Evolutionary conservation across 2,888 invertebrate genomes (phyloP).

Genomic region (Sabellastarte sp.): DNA sequence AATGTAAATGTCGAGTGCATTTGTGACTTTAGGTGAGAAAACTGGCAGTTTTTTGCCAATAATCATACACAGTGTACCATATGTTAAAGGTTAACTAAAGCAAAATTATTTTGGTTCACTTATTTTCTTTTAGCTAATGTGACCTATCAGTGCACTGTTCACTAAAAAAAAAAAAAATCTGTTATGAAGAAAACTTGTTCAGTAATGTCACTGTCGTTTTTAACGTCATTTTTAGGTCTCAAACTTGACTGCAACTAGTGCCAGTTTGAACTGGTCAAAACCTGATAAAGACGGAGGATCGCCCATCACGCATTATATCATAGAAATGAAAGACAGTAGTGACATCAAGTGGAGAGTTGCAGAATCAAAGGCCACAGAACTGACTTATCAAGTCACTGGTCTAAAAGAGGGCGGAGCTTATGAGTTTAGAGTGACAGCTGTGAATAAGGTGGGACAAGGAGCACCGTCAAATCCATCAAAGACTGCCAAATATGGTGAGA

Average conservation of each 20-base stretch:
- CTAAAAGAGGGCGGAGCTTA: constrained; percentile 90
- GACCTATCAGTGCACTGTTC: no score
- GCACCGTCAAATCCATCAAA: constrained; percentile 17
- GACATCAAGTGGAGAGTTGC: constrained; percentile 42
- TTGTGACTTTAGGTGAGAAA: no score
- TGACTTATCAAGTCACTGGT: constrained; percentile 61
- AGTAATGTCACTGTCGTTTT: no score
- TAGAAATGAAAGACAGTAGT: constrained; percentile 27
- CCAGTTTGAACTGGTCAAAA: constrained; percentile 21
- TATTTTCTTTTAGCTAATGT: no score
- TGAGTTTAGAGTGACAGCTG: constrained; percentile 81
- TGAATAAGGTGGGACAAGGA: constrained; percentile 92
- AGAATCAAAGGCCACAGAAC: constrained; percentile 36
- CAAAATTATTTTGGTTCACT: no score
- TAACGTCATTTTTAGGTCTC: background rate
- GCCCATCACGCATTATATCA: constrained; percentile 23
- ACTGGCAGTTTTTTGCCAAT: no score
- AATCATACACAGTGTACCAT: no score
- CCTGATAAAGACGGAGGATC: constrained; percentile 28
- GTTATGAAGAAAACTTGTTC: no score
- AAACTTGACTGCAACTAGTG: constrained; percentile 11
- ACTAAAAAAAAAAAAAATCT: no score
- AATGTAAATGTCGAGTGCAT: no score
- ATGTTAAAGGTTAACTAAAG: no score
- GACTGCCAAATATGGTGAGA: constrained; percentile 27